Evolutionary conservation across 2,797 vertebrate species (phyloP), one percentile per base, ranked within the genome.

Genomic region (Peromyscus attwateri): DNA sequence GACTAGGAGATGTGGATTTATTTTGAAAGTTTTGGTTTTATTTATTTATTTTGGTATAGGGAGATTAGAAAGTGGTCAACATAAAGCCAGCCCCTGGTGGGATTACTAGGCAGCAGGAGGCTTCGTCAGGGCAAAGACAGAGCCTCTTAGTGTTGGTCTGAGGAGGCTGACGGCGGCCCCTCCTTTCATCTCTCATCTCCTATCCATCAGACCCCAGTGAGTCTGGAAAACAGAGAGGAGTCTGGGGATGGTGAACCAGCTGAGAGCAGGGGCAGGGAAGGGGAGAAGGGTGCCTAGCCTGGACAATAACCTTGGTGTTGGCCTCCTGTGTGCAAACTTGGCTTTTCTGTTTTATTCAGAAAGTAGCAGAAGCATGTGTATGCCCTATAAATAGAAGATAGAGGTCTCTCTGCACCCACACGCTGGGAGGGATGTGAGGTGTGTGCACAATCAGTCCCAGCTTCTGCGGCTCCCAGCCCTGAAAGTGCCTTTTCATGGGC

Each of bases 331-430:
- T 70, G 81, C 60, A 87, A 87, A 97, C 95, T 95, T 92, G 91
- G 81, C 77, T 94, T 94, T 96, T 95, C 82, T 94, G 83, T 94
- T 93, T 95, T 94, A 96, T 95, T 97, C 60, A 94, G 57, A 9
- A 77, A 87, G 96, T 73, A 88, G 19, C 85, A 73, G 25, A 88
- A 88, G 37, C 55, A 77, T 87, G 75, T 68, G 34, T 68, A 5
- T 88, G 1, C 79, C 89, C 97, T 97, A 89, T 98, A 96, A 96
- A 92, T 95, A 96, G 96, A 96, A 97, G 93, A 95, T 40, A 97
- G 93, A 88, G 70, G 40, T 93, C 94, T 92, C 81, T 95, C 71
- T 52, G 1, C 82, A 60, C 40, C 75, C 89, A 29, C 87, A 57
- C 19, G 60, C 96, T 21, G 70, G 62, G 96, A 94, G 37, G 52